Conservation (phyloP, 2,888 invertebrate species). For the Cryptocephalus primarius region DNA sequence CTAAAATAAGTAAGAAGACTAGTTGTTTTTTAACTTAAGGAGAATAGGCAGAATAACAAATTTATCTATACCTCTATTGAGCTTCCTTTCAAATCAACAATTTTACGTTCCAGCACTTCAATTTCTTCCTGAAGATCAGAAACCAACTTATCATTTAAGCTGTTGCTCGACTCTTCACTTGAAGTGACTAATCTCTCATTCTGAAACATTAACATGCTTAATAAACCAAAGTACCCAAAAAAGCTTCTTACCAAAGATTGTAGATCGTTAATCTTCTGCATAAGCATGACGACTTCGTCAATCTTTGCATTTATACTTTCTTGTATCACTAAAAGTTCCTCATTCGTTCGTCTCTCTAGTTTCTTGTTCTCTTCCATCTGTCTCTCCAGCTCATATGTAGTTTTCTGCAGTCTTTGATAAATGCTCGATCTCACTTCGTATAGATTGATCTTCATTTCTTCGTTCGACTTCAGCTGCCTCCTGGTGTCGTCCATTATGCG, state of each 20-base stretch:
- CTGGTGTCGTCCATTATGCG: slow-evolving; percentile 1
- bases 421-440: slow-evolving; percentile 4
- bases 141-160: no score
- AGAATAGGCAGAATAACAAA: no score
- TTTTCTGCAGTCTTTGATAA: slow-evolving; percentile 2
- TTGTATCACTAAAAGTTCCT: slow-evolving; percentile 1
- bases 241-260: background rate
- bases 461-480: slow-evolving; percentile 1
- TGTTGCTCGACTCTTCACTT: no score
- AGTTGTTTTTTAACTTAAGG: no score
- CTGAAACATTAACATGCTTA: no score
- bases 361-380: background rate
- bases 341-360: slow-evolving; percentile 1
- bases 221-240: no score
- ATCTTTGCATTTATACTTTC: slow-evolving; percentile 1
- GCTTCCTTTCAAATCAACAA: slow-evolving; percentile 1
- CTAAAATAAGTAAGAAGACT: no score
- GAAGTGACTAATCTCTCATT: no score
- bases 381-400: slow-evolving; percentile 1
- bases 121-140: no score
- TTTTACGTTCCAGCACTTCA: no score
- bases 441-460: slow-evolving; percentile 4
- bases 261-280: background rate
- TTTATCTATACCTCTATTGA: no score
- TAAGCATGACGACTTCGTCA: background rate